phyloP scores from a whole-genome alignment of 2,888 invertebrate genomes.

The Litoditis marina region DNA sequence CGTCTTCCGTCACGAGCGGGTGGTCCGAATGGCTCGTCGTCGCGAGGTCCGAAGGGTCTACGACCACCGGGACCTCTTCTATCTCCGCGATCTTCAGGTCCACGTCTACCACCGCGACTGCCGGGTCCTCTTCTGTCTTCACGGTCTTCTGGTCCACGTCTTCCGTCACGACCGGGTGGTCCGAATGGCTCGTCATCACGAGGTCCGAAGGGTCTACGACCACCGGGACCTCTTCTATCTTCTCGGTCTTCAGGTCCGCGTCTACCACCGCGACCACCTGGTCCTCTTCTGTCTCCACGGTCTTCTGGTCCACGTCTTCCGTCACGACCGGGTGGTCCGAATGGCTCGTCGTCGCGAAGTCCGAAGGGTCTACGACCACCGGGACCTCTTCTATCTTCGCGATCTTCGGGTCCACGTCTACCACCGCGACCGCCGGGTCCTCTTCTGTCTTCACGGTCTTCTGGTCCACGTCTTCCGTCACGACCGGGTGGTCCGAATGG shows the following conservation, averaged over 20 bases:
- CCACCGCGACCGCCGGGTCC: too few relatives aligned
- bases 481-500: constrained; percentile 2
- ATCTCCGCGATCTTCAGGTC: background rate
- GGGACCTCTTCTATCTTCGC: constrained; percentile 11
- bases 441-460: background rate
- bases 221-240: too few relatives aligned
- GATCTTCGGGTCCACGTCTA: background rate
- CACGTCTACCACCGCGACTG: too few relatives aligned
- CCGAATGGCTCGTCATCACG: constrained; percentile 1
- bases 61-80: constrained; percentile 2
- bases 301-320: constrained; percentile 9
- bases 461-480: background rate
- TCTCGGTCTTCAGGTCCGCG: background rate
- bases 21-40: background rate
- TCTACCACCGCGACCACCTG: background rate
- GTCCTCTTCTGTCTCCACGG: too few relatives aligned
- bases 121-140: too few relatives aligned
- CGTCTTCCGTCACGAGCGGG: too few relatives aligned
- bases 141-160: background rate
- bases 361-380: background rate
- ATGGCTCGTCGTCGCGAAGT: background rate
- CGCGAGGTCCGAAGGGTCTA: constrained; percentile 7
- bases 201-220: constrained; percentile 1
- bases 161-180: background rate
- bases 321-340: constrained; percentile 19